These are phyloP conservation scores for Scytalopus superciliaris DNA, from an alignment of 2,113 vertebrate species.

Conservation along the genomic window DNA sequence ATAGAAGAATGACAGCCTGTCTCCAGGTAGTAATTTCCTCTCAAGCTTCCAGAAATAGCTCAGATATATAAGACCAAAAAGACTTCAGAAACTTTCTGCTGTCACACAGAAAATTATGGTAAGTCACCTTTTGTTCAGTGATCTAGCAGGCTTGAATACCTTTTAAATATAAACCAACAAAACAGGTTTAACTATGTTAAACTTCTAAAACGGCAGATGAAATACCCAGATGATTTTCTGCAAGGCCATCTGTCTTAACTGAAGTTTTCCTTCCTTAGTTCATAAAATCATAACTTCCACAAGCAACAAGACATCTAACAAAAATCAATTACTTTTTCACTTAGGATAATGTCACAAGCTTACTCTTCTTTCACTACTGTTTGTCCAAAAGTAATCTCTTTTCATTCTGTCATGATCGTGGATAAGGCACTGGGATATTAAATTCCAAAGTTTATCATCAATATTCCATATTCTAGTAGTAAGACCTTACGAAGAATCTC, in stretches of 20 bases:
- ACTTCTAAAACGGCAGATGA: not conserved
- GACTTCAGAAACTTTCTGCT: not conserved
- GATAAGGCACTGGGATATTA: not conserved
- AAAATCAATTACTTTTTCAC: not conserved
- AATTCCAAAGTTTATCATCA: not conserved
- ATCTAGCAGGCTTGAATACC: not conserved
- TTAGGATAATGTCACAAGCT: not conserved
- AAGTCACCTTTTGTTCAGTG: not conserved
- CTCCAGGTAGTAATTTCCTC: not conserved
- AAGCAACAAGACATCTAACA: not conserved
- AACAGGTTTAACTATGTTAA: not conserved
- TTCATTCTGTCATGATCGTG: not conserved
- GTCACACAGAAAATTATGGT: not conserved
- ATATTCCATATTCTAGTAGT: not conserved
- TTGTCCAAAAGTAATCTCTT: not conserved
- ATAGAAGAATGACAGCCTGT: not conserved
- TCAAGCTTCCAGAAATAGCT: not conserved
- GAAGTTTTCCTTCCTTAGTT: not conserved
- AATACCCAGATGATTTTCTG: not conserved
- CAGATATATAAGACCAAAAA: not conserved
- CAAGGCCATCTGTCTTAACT: not conserved
- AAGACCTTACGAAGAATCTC: not conserved
- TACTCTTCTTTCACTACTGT: not conserved
- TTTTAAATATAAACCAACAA: constrained; percentile 6
- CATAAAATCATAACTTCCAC: not conserved